Conservation (phyloP, 2,797 vertebrate species). For the Sparus aurata region DNA sequence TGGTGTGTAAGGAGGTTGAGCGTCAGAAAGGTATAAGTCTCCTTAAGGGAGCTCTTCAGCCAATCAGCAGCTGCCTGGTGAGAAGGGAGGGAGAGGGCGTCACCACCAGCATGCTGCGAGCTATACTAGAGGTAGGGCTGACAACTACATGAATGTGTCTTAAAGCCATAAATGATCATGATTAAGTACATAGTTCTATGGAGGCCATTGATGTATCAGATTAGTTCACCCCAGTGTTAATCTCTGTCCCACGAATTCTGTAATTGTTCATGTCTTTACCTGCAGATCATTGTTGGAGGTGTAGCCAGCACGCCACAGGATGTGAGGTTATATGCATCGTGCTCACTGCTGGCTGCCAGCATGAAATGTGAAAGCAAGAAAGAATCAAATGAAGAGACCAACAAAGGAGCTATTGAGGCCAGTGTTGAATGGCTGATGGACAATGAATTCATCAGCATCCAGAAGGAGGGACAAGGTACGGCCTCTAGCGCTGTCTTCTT, state of each 20-base stretch:
- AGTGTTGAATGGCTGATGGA: constrained; percentile 95
- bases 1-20: constrained; percentile 95
- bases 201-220: constrained; percentile 1
- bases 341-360: constrained; percentile 92
- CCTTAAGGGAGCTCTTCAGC: constrained; percentile 90
- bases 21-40: constrained; percentile 91
- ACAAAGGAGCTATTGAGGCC: constrained; percentile 88
- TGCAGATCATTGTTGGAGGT: constrained; percentile 94
- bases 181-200: background rate
- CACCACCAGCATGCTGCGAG: constrained; percentile 95
- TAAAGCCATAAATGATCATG: background rate
- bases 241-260: background rate
- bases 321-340: constrained; percentile 91
- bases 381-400: constrained; percentile 57
- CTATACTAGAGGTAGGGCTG: constrained; percentile 92
- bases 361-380: constrained; percentile 70
- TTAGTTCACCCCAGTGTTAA: background rate
- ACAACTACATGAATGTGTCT: background rate
- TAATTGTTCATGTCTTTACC: constrained; percentile 1
- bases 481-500: background rate
- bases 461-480: constrained; percentile 79
- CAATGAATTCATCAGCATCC: constrained; percentile 94
- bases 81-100: constrained; percentile 90
- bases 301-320: constrained; percentile 93
- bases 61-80: constrained; percentile 93